phyloP scores from a whole-genome alignment of 2,797 vertebrate species.

The Brotula barbata region DNA sequence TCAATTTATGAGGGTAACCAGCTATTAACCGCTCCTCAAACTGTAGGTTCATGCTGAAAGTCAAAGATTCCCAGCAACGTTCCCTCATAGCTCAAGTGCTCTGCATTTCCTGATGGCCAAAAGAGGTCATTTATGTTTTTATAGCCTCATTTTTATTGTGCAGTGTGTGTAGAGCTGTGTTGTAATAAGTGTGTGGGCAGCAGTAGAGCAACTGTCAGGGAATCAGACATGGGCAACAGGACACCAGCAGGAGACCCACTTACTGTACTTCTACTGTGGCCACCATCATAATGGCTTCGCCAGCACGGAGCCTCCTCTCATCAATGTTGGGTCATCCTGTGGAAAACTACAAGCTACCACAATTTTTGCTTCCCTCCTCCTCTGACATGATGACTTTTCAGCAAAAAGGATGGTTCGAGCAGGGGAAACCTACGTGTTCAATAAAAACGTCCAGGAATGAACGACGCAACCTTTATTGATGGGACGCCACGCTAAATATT shows the following conservation, averaged over 20 bases:
- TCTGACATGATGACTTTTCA: constrained; percentile 42
- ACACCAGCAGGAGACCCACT: constrained; percentile 34
- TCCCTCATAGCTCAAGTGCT: too few species aligned
- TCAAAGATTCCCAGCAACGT: too few species aligned
- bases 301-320: constrained; percentile 35
- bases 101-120: constrained; percentile 12
- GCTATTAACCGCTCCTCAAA: too few species aligned
- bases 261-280: constrained; percentile 23
- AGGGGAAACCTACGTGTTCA: constrained; percentile 37
- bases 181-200: constrained; percentile 41
- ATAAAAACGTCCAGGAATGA: constrained; percentile 43
- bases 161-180: constrained; percentile 7
- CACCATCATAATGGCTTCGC: constrained; percentile 48
- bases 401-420: constrained; percentile 35
- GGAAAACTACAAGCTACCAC: constrained; percentile 30
- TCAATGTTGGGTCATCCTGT: constrained; percentile 21
- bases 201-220: constrained; percentile 13
- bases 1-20: too few species aligned
- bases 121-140: constrained; percentile 38
- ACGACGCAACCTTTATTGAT: constrained; percentile 34
- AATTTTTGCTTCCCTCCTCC: constrained; percentile 56
- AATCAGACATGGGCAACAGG: constrained; percentile 24
- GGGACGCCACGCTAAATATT: too few species aligned
- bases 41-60: too few species aligned
- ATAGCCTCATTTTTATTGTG: constrained; percentile 29